Evolutionary conservation across 1,140 invertebrate genomes (phyloP), one percentile per base, ranked within the genome.

Genomic region (Conus ventricosus): DNA sequence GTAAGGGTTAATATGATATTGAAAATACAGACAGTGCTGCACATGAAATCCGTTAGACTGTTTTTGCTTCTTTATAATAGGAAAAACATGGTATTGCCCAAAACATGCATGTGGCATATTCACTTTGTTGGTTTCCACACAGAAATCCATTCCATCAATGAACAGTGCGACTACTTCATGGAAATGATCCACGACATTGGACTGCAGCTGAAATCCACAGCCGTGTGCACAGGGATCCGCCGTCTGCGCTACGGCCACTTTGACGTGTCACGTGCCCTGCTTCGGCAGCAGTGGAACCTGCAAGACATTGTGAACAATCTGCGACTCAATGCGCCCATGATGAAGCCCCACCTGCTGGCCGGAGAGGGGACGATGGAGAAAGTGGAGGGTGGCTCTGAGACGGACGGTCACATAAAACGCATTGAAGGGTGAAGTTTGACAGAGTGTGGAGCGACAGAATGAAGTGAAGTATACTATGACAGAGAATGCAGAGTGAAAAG

Each of bases 231-330:
- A 0, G 96, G 96, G 81, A 95, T 99, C 13, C 97, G 97, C 87
- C 98, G 98, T 92, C 96, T 98, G 27, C 96, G 97, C 60, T 97
- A 97, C 93, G 98, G 97, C 27, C 96, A 97, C 92, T 99, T 99
- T 94, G 96, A 96, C n/a, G 84, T 97, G 8, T 95, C 97, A 0
- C 95, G 97, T 92, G 97, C 98, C 17, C 94, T 99, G 10, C 95
- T 99, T 2, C 95, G 96, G 55, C 98, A 98, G 95, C 96, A 99
- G 91, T 99, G 98, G 97, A 96, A 96, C 98, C 90, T 99, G 97
- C 97, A 96, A 87, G 93, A 97, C 91, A 96, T 99, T 83, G 88
- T 98, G 5, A 94, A 96, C 5, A 99, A 98, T 93, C 97, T 99
- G 80, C 60, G 75, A 27, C 80, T 53, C 5, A 93, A 92, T 89